phyloP scores from a whole-genome alignment of 2,113 vertebrate genomes.

The Ictidomys tridecemlineatus region DNA sequence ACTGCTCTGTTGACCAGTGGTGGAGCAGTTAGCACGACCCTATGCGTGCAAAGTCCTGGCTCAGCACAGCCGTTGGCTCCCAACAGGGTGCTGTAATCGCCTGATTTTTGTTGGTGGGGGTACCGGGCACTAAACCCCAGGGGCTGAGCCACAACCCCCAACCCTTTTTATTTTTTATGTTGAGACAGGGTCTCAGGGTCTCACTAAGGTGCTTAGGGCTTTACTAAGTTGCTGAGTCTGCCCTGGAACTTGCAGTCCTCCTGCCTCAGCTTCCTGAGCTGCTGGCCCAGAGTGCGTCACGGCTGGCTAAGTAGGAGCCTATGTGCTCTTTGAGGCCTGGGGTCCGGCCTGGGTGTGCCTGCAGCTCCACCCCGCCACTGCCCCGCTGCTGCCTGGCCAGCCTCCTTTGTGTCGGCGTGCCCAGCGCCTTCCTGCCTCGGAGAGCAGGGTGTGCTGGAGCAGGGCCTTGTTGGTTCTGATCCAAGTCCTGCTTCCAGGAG shows the following conservation, averaged over 20 bases:
- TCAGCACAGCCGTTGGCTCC: background rate
- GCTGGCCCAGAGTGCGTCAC: background rate
- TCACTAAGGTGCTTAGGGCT: background rate
- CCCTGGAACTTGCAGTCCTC: background rate
- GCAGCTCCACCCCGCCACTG: background rate
- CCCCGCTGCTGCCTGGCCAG: background rate
- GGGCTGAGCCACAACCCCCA: background rate
- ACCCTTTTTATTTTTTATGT: background rate
- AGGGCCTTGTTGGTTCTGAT: background rate
- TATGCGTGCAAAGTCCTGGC: background rate
- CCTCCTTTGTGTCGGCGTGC: background rate
- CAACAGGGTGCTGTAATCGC: background rate
- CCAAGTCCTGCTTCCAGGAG: background rate
- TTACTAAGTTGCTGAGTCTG: background rate
- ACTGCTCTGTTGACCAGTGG: background rate
- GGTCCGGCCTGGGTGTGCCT: background rate
- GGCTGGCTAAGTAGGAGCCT: background rate
- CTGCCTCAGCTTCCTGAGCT: background rate
- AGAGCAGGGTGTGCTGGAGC: background rate
- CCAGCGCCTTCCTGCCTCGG: conserved; percentile 11
- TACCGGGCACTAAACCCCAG: background rate
- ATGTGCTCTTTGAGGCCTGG: background rate
- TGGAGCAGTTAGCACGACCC: background rate
- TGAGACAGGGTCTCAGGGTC: background rate
- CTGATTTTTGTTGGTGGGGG: too few relatives aligned